phyloP scores from a whole-genome alignment of 2,113 vertebrate genomes.

The Micromys minutus region DNA sequence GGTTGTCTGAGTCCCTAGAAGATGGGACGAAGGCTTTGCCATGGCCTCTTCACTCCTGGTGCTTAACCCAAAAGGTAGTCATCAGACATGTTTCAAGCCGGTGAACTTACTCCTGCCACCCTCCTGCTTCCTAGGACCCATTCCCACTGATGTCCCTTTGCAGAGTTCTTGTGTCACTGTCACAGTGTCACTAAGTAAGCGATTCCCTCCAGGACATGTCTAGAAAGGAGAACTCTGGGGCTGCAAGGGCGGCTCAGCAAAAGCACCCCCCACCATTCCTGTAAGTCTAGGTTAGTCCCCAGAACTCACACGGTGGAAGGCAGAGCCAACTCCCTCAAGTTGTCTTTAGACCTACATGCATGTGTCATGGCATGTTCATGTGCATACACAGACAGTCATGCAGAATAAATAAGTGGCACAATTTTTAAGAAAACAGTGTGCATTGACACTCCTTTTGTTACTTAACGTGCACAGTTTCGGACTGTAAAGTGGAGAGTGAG shows the following conservation, averaged over 20 bases:
- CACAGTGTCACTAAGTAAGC: constrained; percentile 18
- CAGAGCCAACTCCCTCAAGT: neutral
- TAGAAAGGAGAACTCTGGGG: neutral
- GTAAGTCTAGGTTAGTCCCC: neutral
- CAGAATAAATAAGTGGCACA: neutral
- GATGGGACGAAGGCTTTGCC: neutral
- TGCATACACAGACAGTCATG: neutral
- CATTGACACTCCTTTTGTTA: constrained; percentile 2
- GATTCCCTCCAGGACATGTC: neutral
- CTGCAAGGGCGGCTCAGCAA: no score
- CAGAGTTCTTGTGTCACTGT: constrained; percentile 34
- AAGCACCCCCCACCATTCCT: neutral
- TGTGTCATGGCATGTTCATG: neutral
- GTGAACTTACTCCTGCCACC: constrained; percentile 41
- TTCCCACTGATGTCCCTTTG: constrained; percentile 19
- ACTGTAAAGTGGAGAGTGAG: constrained; percentile 18
- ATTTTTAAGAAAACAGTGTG: neutral
- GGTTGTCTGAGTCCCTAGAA: neutral
- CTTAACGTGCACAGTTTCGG: constrained; percentile 26
- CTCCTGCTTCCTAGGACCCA: neutral
- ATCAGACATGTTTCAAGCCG: constrained; percentile 8
- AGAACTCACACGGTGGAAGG: neutral
- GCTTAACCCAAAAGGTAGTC: neutral
- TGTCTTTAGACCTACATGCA: neutral
- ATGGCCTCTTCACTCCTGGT: neutral